Conservation (phyloP, 2,888 invertebrate species). For the Bhutanitis thaidina region DNA sequence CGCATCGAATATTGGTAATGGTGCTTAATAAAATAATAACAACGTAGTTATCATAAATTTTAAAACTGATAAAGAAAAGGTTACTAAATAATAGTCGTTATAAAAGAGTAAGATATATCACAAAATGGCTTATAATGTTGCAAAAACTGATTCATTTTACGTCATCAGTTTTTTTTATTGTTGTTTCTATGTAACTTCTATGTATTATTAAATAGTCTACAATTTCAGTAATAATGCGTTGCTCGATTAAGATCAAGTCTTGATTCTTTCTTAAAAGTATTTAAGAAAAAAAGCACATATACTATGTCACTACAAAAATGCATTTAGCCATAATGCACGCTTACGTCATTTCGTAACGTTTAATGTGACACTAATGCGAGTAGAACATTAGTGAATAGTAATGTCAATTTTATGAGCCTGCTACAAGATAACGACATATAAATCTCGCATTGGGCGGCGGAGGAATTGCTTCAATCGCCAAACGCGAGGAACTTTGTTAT, state of each 20-base stretch:
- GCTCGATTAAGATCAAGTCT: no score
- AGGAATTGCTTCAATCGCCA: conserved; percentile 22
- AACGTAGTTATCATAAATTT: conserved; percentile 14
- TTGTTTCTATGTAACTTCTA: neutral
- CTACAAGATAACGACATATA: conserved; percentile 50
- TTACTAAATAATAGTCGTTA: neutral
- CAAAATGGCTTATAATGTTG: neutral
- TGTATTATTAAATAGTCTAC: neutral
- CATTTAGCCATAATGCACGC: conserved; percentile 32
- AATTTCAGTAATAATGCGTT: no score
- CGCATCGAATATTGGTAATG: conserved; percentile 32
- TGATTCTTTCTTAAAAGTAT: neutral
- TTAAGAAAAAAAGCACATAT: conserved; percentile 10
- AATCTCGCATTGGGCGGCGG: conserved; percentile 39
- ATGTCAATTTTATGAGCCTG: conserved; percentile 64
- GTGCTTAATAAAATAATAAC: conserved; percentile 20
- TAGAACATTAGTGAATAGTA: conserved; percentile 62
- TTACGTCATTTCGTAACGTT: conserved; percentile 58
- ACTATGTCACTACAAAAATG: conserved; percentile 26
- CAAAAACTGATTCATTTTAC: conserved; percentile 2
- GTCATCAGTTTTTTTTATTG: neutral
- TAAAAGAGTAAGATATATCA: conserved; percentile 10
- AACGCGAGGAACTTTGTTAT: conserved; percentile 19
- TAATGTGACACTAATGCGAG: conserved; percentile 69
- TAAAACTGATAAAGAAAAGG: neutral